Conservation (phyloP, 2,113 vertebrate genomes). For the Paramormyrops kingsleyae region DNA sequence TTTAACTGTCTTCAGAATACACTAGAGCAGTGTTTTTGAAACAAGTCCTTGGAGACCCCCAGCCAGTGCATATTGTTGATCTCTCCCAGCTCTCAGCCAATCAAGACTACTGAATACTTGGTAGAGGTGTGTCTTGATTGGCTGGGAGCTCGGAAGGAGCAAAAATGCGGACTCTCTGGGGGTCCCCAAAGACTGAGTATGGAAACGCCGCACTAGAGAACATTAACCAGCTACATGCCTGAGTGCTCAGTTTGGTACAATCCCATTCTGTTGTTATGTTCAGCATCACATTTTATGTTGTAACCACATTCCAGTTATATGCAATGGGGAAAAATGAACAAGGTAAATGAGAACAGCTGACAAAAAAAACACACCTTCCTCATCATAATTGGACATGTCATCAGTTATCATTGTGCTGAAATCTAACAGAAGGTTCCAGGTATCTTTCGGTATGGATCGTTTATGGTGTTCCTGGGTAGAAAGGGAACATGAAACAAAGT, state of each 20-base stretch:
- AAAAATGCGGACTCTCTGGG: neutral
- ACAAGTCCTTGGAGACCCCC: neutral
- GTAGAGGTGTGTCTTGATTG: neutral
- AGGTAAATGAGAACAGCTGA: neutral
- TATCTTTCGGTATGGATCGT: constrained; percentile 80
- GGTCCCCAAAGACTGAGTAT: neutral
- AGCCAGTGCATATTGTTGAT: neutral
- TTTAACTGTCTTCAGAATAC: neutral
- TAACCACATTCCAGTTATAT: neutral
- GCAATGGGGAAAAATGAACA: neutral
- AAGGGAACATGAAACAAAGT: neutral
- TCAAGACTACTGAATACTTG: neutral
- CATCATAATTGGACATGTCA: constrained; percentile 82
- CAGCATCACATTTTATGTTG: neutral
- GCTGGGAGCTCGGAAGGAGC: neutral
- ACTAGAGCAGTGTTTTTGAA: neutral
- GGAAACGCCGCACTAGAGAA: neutral
- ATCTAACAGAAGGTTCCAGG: constrained; percentile 81
- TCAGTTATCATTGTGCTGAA: constrained; percentile 82
- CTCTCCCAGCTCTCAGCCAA: neutral
- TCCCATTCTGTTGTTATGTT: neutral
- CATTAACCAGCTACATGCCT: neutral
- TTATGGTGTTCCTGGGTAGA: constrained; percentile 72
- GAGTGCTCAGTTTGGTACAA: neutral
- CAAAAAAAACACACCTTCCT: constrained; percentile 61